phyloP scores from a whole-genome alignment of 1,140 invertebrate species.

The Gryon sp. region DNA sequence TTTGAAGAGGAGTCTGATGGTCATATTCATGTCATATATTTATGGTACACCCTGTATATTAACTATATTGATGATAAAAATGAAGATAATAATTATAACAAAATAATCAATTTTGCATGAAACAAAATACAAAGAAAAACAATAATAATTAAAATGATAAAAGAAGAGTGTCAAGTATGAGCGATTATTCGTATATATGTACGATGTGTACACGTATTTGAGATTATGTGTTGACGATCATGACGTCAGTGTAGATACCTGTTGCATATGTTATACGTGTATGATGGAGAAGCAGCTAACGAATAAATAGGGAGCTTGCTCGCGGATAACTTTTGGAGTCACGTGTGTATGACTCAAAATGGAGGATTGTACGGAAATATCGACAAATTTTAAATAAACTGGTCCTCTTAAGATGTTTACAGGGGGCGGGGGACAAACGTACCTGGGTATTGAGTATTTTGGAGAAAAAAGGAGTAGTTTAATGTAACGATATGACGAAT shows the following conservation, averaged over 20 bases:
- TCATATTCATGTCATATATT: too few species aligned
- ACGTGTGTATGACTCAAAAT: slow-evolving; percentile 59
- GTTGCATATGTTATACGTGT: slow-evolving; percentile 66
- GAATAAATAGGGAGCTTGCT: slow-evolving; percentile 38
- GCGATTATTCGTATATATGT: slow-evolving; percentile 4
- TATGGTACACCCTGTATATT: too few species aligned
- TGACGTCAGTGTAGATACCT: slow-evolving; percentile 72
- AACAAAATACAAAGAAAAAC: too few species aligned
- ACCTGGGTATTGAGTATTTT: too few species aligned
- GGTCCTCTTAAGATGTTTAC: too few species aligned
- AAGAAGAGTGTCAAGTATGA: background rate
- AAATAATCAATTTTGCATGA: too few species aligned
- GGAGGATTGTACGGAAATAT: slow-evolving; percentile 20
- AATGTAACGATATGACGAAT: background rate
- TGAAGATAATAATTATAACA: too few species aligned
- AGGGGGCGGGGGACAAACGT: background rate
- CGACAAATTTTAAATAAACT: slow-evolving; percentile 16
- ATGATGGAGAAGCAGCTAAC: slow-evolving; percentile 27
- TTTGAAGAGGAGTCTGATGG: too few species aligned
- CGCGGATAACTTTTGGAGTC: slow-evolving; percentile 47
- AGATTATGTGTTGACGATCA: slow-evolving; percentile 42
- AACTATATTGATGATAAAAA: too few species aligned
- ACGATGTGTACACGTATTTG: slow-evolving; percentile 20
- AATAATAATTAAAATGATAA: background rate
- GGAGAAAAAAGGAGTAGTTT: background rate